Evolutionary conservation across 2,797 vertebrate genomes (phyloP), one percentile per base, ranked within the genome.

Genomic region (Alfaro cultratus): DNA sequence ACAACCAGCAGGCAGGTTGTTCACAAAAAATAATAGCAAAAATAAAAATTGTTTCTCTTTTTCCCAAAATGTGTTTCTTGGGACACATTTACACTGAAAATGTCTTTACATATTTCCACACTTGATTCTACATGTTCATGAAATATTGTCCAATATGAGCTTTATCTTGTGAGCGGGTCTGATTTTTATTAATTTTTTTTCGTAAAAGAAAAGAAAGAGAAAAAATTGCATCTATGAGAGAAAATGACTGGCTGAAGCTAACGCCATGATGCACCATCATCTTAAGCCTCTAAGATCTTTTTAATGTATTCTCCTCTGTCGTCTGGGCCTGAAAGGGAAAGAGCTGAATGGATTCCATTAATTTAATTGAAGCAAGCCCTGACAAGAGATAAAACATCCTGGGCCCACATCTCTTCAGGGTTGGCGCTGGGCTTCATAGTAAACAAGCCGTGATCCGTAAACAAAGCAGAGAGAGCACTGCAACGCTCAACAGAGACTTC

Each of bases 371-470:
- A 98, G 97, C 93, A 87, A 97, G 96, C 96, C 95, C 96, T 95
- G 97, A 97, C 97, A 97, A 97, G 96, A 98, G 97, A 98, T 98
- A 98, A 98, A 99, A 98, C 97, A 97, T 97, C 96, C 96, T 95
- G 92, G 95, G 91, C 95, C 96, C 95, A 95, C 95, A 96, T 97
- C 97, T 97, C 97, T 97, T 97, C 96, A 97, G 95, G 90, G 93
- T 94, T 91, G 95, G 94, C 91, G 90, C 94, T 75, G 95, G 96
- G 96, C 91, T 94, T 96, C 95, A 95, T 95, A 96, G 97, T 97
- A 97, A 98, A 97, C 97, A 98, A 97, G 96, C 97, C 92, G 95
- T 96, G 96, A 97, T 96, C 95, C 95, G 94, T 95, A 96, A 96
- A 96, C 93, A 96, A 96, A 95, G 94, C 91, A 90, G 83, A 82